Percentiles rank a stretch among this genome's conserved stretches.
These are phyloP conservation scores for Drosophila gaucha DNA, from an alignment of 2,888 invertebrate species.

Conservation along the genomic window DNA sequence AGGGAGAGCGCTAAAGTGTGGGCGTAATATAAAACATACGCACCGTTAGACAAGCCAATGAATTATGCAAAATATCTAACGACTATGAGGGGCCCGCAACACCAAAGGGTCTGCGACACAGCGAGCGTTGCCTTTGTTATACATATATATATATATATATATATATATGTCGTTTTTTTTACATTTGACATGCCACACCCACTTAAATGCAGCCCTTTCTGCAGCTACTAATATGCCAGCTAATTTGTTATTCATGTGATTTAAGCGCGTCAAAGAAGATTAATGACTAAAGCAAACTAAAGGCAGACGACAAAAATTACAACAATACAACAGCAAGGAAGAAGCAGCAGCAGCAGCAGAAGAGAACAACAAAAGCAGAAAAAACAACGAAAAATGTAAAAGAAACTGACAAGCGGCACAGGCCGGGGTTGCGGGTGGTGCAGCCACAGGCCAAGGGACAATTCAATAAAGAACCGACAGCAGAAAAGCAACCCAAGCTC, in stretches of 20 bases:
- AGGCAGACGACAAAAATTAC: conserved; percentile 39
- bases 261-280: conserved; percentile 82
- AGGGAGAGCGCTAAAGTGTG: background rate
- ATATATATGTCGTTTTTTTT: conserved; percentile 9
- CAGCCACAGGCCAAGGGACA: conserved; percentile 35
- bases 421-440: background rate
- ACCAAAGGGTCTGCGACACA: conserved; percentile 21
- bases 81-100: conserved; percentile 18
- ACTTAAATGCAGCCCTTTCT: conserved; percentile 33
- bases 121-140: conserved; percentile 42
- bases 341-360: background rate
- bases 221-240: conserved; percentile 73
- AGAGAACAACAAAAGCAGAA: background rate
- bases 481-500: conserved; percentile 5
- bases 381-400: conserved; percentile 22
- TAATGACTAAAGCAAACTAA: conserved; percentile 75
- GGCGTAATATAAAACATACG: conserved; percentile 66
- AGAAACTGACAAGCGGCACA: conserved; percentile 30
- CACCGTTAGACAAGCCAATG: conserved; percentile 76
- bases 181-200: conserved; percentile 51
- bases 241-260: conserved; percentile 83
- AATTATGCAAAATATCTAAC: conserved; percentile 72
- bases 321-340: background rate
- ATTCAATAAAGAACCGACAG: conserved; percentile 49
- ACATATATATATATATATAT: background rate